phyloP scores from a whole-genome alignment of 2,797 vertebrate species.

The Gambusia yucatana region DNA sequence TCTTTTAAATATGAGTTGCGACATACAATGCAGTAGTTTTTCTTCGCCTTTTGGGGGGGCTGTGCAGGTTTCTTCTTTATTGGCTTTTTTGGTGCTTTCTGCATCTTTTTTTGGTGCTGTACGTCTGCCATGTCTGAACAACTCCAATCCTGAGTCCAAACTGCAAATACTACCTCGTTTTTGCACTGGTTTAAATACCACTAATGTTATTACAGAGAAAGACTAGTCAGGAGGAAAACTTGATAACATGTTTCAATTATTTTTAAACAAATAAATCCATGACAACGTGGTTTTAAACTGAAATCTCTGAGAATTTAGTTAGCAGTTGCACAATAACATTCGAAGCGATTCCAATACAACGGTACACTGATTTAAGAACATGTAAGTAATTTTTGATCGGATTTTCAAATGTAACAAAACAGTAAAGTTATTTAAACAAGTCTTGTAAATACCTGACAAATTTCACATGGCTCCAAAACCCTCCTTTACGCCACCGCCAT shows the following conservation, averaged over 20 bases:
- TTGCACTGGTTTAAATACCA: not conserved
- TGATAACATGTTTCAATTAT: not conserved
- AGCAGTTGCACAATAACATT: not conserved
- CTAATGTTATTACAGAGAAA: not conserved
- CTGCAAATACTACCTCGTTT: not conserved
- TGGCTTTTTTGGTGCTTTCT: not conserved
- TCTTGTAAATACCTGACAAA: conserved; percentile 17
- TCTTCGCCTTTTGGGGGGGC: accelerated
- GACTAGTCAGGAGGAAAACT: not conserved
- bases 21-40: conserved; percentile 55
- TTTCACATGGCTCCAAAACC: conserved; percentile 35
- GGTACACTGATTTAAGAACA: accelerated
- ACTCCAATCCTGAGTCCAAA: not conserved
- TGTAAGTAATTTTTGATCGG: accelerated
- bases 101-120: not conserved
- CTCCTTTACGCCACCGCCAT: conserved; percentile 41
- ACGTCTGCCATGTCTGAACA: conserved; percentile 44
- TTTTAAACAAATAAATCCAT: not conserved
- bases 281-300: conserved; percentile 27
- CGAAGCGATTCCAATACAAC: no score
- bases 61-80: not conserved
- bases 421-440: not conserved
- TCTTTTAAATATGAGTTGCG: not conserved
- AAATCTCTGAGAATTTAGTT: not conserved
- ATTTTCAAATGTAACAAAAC: accelerated